Base-by-base conservation (phyloP, 1,140 invertebrate species). In the Drosophila nigromelanica region DNA sequence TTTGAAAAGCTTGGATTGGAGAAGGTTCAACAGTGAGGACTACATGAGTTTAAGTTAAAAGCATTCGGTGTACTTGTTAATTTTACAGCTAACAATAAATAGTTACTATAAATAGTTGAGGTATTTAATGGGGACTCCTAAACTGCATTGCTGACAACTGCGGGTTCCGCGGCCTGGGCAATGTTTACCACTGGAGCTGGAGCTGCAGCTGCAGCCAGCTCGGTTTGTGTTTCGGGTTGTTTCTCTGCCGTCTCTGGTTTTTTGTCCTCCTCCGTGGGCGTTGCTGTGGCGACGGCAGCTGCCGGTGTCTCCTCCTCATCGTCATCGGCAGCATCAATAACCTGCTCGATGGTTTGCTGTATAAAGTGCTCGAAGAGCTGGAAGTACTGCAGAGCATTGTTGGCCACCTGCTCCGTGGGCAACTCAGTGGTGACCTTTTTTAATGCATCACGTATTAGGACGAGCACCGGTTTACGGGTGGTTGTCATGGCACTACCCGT, bases 341-440 rank as follows among this genome's bases (percentile, higher is more conserved):
- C 86, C 62, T 91, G 73, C 59, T 91, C 90, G 35, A 91, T 91
- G 56, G 90, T 89, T 52, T 91, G 86, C 42, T 91, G 90, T 15
- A 91, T 80, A 42, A 91, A 91, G 68, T 91, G 90, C 67, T 91
- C 89, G 50, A 91, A 91, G 8, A 91, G 80, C 67, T 91, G 90
- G 82, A 91, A 91, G 50, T 91, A 91, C 61, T 91, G 90, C 60
- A 91, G 56, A 0, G 90, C 90, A 72, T 90, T 91, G 27, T 86
- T 91, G 60, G 90, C 86, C 63, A 91, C 90, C 62, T 91, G 86
- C 43, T 89, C 90, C 5, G 90, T 91, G 69, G 90, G 90, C 58
- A 91, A 45, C 11, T 71, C 89, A 0, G 85, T 80, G 54, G 90
- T 91, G 39, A 91, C 90, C 73, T 91, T 91, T 15, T 91, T 91